Conservation (phyloP, 2,113 vertebrate species). For the Ailurus styani region DNA sequence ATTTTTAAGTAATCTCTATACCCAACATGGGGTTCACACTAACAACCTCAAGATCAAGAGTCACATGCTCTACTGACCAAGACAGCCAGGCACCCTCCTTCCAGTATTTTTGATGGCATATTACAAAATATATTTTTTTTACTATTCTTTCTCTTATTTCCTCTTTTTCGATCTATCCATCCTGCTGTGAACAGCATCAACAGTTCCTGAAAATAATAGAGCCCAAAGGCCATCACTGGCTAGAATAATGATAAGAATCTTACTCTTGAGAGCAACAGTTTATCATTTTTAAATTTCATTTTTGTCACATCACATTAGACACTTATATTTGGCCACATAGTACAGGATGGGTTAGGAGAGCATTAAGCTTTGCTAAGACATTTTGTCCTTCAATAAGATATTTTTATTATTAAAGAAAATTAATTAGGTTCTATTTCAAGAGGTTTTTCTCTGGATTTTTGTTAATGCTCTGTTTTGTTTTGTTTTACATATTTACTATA, state of each 20-base stretch:
- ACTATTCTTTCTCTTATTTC: not conserved
- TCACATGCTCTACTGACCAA: not conserved
- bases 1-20: not conserved
- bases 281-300: not conserved
- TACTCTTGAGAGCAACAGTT: not conserved
- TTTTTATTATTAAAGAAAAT: conserved; percentile 15
- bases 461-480: not conserved
- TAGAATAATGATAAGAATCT: not conserved
- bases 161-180: not conserved
- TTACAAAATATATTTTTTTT: not conserved
- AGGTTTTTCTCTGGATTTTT: not conserved
- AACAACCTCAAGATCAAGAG: not conserved
- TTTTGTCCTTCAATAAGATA: not conserved
- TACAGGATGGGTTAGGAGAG: not conserved
- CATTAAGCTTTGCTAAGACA: not conserved
- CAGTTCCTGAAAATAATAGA: not conserved
- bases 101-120: not conserved
- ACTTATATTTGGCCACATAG: not conserved
- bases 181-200: not conserved
- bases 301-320: not conserved
- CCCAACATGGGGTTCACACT: not conserved
- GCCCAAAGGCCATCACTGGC: not conserved
- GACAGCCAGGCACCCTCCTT: not conserved
- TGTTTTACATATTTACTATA: not conserved
- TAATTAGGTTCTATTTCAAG: not conserved